Evolutionary conservation across 2,797 vertebrate genomes (phyloP).

Genomic region (Darevskia mixta): DNA sequence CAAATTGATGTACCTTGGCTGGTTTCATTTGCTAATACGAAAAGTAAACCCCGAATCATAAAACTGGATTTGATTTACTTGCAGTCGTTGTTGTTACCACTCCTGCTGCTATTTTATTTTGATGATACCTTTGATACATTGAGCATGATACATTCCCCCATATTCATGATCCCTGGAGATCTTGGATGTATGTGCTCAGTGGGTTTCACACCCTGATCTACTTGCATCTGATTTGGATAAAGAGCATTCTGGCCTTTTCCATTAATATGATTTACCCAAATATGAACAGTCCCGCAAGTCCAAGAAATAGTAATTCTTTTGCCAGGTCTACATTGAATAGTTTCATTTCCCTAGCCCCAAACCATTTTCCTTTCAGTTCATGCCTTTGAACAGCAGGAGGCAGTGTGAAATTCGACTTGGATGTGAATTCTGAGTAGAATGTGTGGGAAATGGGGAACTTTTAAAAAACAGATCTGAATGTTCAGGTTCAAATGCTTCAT

Average conservation of each 20-base stretch:
- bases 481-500: too few relatives aligned
- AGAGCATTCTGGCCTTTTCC: background rate
- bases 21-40: background rate
- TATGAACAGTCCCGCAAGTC: background rate
- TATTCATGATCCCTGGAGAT: background rate
- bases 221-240: background rate
- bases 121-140: background rate
- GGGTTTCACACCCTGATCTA: background rate
- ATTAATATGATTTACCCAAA: background rate
- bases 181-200: too few relatives aligned
- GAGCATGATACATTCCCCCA: background rate
- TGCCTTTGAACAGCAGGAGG: background rate
- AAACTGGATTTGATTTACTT: background rate
- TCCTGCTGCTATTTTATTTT: background rate
- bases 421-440: rapidly evolving
- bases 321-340: rapidly evolving
- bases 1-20: background rate
- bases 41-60: background rate
- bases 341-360: rapidly evolving
- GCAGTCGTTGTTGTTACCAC: background rate
- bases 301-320: background rate
- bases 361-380: background rate
- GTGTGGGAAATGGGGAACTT: background rate
- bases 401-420: background rate
- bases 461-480: background rate